Evolutionary conservation across 2,113 vertebrate genomes (phyloP).

Genomic region (Syngnathus floridae): DNA sequence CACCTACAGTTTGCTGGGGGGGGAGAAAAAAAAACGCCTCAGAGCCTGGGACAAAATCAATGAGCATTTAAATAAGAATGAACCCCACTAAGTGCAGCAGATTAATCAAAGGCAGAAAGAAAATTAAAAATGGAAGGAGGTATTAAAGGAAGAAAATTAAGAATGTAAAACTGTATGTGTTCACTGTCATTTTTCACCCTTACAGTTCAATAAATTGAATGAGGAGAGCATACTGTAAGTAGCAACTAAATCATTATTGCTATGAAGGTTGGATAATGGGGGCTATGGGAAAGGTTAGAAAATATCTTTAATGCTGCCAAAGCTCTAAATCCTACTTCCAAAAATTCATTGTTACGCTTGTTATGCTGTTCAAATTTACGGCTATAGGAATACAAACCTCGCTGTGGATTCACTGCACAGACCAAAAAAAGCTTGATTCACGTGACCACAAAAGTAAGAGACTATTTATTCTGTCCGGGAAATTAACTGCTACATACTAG

Average conservation of each 20-base stretch:
- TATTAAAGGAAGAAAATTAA: slow-evolving; percentile 37
- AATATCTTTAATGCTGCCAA: slow-evolving; percentile 33
- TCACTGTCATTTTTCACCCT: slow-evolving; percentile 32
- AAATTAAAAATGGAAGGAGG: slow-evolving; percentile 27
- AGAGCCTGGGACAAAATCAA: slow-evolving; percentile 17
- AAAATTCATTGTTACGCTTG: slow-evolving; percentile 10
- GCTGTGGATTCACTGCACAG: neutral
- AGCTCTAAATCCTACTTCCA: slow-evolving; percentile 30
- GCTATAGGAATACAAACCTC: slow-evolving; percentile 12
- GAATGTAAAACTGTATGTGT: slow-evolving; percentile 39
- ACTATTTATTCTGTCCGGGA: slow-evolving; percentile 31
- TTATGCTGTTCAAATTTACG: slow-evolving; percentile 27
- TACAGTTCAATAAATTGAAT: slow-evolving; percentile 34
- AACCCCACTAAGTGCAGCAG: slow-evolving; percentile 44
- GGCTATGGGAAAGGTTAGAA: slow-evolving; percentile 31
- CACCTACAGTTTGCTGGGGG: slow-evolving; percentile 62
- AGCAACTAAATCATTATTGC: slow-evolving; percentile 45
- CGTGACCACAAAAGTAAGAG: slow-evolving; percentile 12
- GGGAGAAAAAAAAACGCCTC: slow-evolving; percentile 15
- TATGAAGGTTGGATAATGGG: slow-evolving; percentile 33
- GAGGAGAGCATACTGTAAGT: slow-evolving; percentile 29
- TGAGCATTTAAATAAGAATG: slow-evolving; percentile 43
- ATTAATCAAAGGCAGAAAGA: slow-evolving; percentile 53
- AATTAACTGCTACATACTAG: slow-evolving; percentile 11
- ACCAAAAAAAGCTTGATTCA: slow-evolving; percentile 22